Base-by-base conservation (phyloP, 2,113 vertebrate genomes). In the Lophius piscatorius region DNA sequence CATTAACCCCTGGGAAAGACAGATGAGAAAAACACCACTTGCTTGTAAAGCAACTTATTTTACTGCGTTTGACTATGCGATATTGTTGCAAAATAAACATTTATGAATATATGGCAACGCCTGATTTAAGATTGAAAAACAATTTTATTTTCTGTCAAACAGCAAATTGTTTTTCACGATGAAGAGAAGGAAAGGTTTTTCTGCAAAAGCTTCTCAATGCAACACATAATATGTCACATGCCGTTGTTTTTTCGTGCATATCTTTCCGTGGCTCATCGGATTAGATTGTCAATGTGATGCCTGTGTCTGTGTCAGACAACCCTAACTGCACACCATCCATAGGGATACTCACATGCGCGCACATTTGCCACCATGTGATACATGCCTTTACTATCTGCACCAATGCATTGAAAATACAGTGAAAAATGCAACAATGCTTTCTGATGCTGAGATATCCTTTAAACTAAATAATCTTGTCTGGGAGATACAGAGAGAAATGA, bases 301-400 rank as follows among this genome's bases (percentile, higher is more conserved):
- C 91, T 90, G 90, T 88, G 85, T 89, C 83, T 87, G 69, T 82
- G 78, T 54, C 58, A 65, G 31, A 71, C 29, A 6, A 28, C 68
- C 57, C 50, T 44, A 45, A 23, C 39, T 40, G 73, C 54, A 76
- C 68, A 59, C 31, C 40, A 38, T 54, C 51, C 62, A 57, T 14
- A 48, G 33, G 65, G 26, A 52, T 42, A 70, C 18, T 60, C 33
- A 52, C 40, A 51, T 28, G 8, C 9, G 16, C 29, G 3, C 28
- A 47, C 42, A 65, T 58, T 18, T 69, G 48, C 45, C 54, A 56
- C 58, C 51, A 49, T 64, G 20, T 54, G 56, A 83, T 78, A 46
- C 36, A 62, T 68, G 68, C 58, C 52, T 74, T 76, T 54, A 76
- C 72, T 73, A 78, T 67, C 65, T 64, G 58, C 71, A 63, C 40